Evolutionary conservation across 1,140 invertebrate genomes (phyloP).

Genomic region (Lepidotrigona ventralis): DNA sequence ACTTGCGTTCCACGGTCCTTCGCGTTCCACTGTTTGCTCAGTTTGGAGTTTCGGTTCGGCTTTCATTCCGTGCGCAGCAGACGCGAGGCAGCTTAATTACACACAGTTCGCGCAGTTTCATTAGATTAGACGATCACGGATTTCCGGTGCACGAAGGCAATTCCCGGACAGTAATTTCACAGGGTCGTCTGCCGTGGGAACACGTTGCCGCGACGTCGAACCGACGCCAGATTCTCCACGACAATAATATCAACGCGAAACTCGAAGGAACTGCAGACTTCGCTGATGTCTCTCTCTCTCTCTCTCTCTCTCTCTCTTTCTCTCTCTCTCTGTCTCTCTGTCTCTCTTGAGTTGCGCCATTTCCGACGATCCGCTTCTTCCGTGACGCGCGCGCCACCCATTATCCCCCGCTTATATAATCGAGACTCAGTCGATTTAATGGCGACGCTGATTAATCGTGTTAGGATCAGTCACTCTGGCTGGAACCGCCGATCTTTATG

Average conservation of each 20-base stretch:
- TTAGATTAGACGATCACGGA: conserved; percentile 54
- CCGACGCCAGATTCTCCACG: conserved; percentile 15
- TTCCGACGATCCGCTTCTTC: conserved; percentile 21
- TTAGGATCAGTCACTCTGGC: background rate
- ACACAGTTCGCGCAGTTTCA: conserved; percentile 55
- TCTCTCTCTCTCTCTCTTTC: too few species aligned
- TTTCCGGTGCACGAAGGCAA: conserved; percentile 41
- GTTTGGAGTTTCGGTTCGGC: conserved; percentile 14
- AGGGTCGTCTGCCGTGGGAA: background rate
- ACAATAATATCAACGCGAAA: conserved; percentile 39
- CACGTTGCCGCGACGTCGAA: conserved; percentile 2
- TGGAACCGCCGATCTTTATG: background rate
- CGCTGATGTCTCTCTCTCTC: background rate
- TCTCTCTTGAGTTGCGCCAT: background rate
- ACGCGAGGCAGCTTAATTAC: conserved; percentile 48
- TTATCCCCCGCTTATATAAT: conserved; percentile 20
- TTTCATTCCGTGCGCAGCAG: conserved; percentile 28
- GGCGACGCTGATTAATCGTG: background rate
- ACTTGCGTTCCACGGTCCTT: conserved; percentile 20
- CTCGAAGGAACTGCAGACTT: conserved; percentile 3
- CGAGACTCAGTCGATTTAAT: conserved; percentile 20
- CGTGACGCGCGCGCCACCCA: background rate
- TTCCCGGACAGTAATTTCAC: conserved; percentile 51
- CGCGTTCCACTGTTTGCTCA: conserved; percentile 16
- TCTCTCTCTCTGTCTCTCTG: too few species aligned